These are phyloP conservation scores for Pantala flavescens DNA, from an alignment of 1,140 invertebrate genomes.

Conservation along the genomic window DNA sequence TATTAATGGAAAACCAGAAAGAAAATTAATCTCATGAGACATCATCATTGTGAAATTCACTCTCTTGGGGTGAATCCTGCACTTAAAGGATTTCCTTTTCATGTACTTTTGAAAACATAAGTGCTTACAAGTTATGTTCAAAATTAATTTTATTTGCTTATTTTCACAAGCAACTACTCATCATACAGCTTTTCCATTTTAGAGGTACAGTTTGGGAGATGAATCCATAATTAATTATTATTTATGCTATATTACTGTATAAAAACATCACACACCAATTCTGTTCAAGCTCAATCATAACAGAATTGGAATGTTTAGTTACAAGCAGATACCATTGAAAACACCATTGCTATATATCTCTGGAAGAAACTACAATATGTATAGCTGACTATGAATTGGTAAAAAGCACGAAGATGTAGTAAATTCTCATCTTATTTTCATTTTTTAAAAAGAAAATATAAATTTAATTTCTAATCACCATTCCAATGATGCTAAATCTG, in stretches of 20 bases:
- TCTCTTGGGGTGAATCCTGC: neutral
- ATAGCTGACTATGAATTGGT: neutral
- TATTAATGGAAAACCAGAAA: no score
- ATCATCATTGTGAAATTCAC: no score
- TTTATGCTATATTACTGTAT: slow-evolving; percentile 8
- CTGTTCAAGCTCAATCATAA: neutral
- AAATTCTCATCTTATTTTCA: neutral
- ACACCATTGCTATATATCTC: slow-evolving; percentile 4
- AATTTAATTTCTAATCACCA: neutral
- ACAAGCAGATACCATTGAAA: neutral
- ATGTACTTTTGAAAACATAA: neutral
- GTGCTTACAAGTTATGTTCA: slow-evolving; percentile 1
- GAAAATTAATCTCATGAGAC: no score
- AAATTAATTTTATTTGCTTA: slow-evolving; percentile 1
- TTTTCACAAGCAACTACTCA: slow-evolving; percentile 6
- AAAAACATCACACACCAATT: neutral
- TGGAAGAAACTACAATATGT: slow-evolving; percentile 10
- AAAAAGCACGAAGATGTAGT: neutral
- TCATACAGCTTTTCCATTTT: neutral
- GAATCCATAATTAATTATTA: neutral
- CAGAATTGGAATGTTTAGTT: neutral
- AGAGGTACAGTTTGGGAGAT: slow-evolving; percentile 8
- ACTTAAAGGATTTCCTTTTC: neutral
- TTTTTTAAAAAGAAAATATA: slow-evolving; percentile 1
- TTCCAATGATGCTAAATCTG: neutral